Conservation (phyloP, 1,140 invertebrate genomes). For the Phymastichus coffea region DNA sequence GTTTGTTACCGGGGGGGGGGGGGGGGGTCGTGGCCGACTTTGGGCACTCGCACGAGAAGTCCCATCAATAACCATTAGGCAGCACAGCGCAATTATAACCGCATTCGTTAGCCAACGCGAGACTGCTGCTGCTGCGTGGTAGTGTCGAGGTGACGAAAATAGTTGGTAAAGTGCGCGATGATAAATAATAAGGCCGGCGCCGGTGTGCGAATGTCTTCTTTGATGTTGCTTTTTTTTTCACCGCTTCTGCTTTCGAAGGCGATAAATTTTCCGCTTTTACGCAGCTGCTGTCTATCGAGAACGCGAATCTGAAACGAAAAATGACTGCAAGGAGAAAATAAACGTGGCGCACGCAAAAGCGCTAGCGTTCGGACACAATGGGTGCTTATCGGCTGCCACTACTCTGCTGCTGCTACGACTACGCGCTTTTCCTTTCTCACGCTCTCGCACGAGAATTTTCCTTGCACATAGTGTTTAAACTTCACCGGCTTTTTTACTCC, state of each 20-base stretch:
- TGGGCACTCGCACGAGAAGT: slow-evolving; percentile 33
- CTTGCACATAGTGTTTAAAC: no score
- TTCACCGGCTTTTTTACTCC: background rate
- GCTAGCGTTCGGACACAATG: slow-evolving; percentile 12
- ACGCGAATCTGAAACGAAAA: no score
- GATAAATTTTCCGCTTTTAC: background rate
- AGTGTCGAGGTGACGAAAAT: background rate
- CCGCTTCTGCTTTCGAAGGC: background rate
- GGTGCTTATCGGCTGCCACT: no score
- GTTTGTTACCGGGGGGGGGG: background rate
- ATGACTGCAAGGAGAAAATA: no score
- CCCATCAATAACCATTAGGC: slow-evolving; percentile 54
- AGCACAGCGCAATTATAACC: slow-evolving; percentile 51
- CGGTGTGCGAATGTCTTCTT: no score
- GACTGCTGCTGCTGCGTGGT: background rate
- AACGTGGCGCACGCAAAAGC: slow-evolving; percentile 13
- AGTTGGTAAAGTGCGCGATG: background rate
- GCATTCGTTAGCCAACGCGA: slow-evolving; percentile 39
- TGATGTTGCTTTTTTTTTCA: no score
- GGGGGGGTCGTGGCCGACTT: slow-evolving; percentile 21
- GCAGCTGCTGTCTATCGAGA: no score
- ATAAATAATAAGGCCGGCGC: slow-evolving; percentile 19
- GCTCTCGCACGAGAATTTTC: no score
- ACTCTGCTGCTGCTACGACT: background rate
- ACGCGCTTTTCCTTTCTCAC: background rate